Base-by-base conservation (phyloP, 2,888 invertebrate species). In the Corbicula japonica region DNA sequence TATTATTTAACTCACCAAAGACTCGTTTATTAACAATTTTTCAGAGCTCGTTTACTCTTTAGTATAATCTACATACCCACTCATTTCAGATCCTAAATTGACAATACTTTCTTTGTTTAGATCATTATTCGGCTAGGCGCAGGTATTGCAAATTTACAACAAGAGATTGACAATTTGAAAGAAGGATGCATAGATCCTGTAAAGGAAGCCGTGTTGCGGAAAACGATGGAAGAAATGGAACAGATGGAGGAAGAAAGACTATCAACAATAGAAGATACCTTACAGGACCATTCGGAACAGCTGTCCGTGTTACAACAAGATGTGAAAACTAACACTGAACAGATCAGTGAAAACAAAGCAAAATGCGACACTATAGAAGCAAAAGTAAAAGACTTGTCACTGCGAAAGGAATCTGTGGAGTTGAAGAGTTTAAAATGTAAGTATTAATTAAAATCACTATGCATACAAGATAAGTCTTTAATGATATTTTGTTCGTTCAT, bases 141-240 rank as follows among this genome's bases (percentile, higher is more conserved):
- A n/a, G 38, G 48, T 15, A 68, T 68, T 26, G 68, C 74, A n/a
- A 60, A 32, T 18, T 48, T 75, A 52, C 35, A 75, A 26, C 15
- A 60, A 32, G n/a, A 68, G 18, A 23, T 75, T 2, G 61, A 58
- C 0, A 56, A 26, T 15, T 28, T 66, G 3, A 61, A 52, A 12
- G 23, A 68, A 28, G 21, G 60, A 0, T 41, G 48, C 21, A 68
- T 75, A n/a, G 74, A 75, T 34, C 68, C 74, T 15, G 54, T 32
- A 8, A 61, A 46, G 23, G 74, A 75, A 62, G 21, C 5, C 5
- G 18, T n/a, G 5, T 46, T n/a, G 18, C 46, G 21, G 46, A 12
- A 38, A 54, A 60, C 52, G n/a, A 23, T 52, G 10, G 15, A 61
- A 38, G 44, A 41, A 18, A 48, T 21, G 6, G n/a, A 18, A 5